Evolutionary conservation across 1,140 invertebrate species (phyloP).

Genomic region (Galleria mellonella): DNA sequence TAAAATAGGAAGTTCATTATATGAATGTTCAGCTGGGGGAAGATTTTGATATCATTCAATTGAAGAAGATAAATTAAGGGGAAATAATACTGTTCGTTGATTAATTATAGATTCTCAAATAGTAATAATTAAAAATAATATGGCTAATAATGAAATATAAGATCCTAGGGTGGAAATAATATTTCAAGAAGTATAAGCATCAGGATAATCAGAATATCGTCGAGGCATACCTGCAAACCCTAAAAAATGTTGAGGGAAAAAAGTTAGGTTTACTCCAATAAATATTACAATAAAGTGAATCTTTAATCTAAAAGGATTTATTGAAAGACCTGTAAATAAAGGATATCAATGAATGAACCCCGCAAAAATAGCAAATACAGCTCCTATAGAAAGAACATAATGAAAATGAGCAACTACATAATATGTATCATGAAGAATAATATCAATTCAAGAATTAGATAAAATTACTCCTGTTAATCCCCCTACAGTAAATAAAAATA

Average conservation of each 20-base stretch:
- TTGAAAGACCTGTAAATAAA: constrained; percentile 75
- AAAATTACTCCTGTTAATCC: constrained; percentile 79
- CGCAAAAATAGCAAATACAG: constrained; percentile 82
- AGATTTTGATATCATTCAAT: constrained; percentile 77
- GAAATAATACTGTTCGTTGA: constrained; percentile 58
- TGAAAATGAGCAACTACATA: constrained; percentile 87
- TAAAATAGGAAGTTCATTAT: constrained; percentile 74
- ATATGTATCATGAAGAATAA: constrained; percentile 83
- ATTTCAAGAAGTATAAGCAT: constrained; percentile 79
- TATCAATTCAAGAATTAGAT: constrained; percentile 82
- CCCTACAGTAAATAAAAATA: constrained; percentile 81
- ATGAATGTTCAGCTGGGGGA: constrained; percentile 75
- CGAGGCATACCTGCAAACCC: constrained; percentile 83
- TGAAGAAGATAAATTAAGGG: constrained; percentile 60
- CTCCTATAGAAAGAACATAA: constrained; percentile 80
- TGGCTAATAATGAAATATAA: constrained; percentile 73
- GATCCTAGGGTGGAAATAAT: constrained; percentile 78
- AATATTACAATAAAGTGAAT: constrained; percentile 78
- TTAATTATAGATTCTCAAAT: constrained; percentile 58
- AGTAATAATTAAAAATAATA: constrained; percentile 74
- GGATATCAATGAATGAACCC: constrained; percentile 81
- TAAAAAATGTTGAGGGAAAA: constrained; percentile 86
- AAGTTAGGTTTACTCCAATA: constrained; percentile 83
- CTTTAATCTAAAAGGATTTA: constrained; percentile 76
- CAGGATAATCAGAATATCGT: constrained; percentile 83